Evolutionary conservation across 2,113 vertebrate species (phyloP).

Genomic region (Xyliphius kryptos): DNA sequence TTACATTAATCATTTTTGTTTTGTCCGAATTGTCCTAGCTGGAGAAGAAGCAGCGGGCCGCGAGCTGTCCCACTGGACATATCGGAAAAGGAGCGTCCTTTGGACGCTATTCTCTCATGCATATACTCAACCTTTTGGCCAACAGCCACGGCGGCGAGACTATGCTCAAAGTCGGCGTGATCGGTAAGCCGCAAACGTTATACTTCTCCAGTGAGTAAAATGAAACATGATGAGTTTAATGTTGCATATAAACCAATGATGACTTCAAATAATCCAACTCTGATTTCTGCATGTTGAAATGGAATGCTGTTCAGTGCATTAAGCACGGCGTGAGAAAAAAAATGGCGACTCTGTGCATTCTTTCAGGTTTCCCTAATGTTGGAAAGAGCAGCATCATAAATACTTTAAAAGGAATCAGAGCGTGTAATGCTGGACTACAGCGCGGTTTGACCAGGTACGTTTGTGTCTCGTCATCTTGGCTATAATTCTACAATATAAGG

Average conservation of each 20-base stretch:
- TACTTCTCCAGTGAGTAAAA: neutral
- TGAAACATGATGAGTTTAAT: neutral
- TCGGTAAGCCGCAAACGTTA: conserved; percentile 65
- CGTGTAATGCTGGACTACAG: conserved; percentile 71
- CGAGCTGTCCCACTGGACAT: conserved; percentile 56
- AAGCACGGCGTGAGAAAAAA: too few species aligned
- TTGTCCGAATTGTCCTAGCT: conserved; percentile 50
- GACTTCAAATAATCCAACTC: conserved; percentile 23
- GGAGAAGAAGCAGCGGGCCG: conserved; percentile 56
- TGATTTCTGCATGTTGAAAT: too few species aligned
- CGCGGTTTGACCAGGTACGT: conserved; percentile 86
- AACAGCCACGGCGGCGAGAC: conserved; percentile 43
- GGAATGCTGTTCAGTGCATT: too few species aligned
- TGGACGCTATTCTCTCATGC: conserved; percentile 67
- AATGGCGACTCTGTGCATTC: too few species aligned
- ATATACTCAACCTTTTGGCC: conserved; percentile 62
- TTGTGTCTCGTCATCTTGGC: neutral
- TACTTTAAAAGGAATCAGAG: conserved; percentile 73
- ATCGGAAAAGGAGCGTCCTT: conserved; percentile 58
- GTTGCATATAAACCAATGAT: neutral
- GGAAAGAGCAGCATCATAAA: conserved; percentile 98
- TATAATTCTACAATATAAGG: neutral
- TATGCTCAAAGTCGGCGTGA: conserved; percentile 75
- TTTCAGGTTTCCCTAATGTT: conserved; percentile 89
- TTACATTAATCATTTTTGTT: neutral